Base-by-base conservation (phyloP, 2,888 invertebrate genomes). In the Chloroclystis v-ata region DNA sequence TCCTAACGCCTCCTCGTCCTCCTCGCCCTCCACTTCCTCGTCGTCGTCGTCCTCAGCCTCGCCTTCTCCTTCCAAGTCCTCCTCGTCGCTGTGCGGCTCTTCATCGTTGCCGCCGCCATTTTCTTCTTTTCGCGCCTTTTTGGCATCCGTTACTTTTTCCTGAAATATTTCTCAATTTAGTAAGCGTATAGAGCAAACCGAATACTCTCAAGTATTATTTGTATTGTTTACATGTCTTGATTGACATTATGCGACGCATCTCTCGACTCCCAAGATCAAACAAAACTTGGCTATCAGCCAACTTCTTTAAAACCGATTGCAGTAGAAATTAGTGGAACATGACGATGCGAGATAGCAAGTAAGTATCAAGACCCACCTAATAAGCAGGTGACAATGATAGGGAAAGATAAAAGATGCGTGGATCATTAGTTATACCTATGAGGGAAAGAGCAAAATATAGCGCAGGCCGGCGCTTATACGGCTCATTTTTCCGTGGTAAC, bases 51-150 rank as follows among this genome's bases (percentile, higher is more conserved):
- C 90, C 40, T 90, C 90, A 0, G 84, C 90, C 38, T 90, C 90
- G 12, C 83, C 90, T 47, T 46, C 45, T 44, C 89, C 89, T 48
- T 91, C 91, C 48, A 91, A 90, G 53, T 92, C 92, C 48, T 92
- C 92, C 39, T 92, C 92, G 60, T 93, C 90, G 62, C 89, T 90
- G 64, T 89, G 89, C 54, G 83, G 83, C 51, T 91, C 91, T 14
- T 89, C 90, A 6, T 89, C 89, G 28, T 89, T 89, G 16, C 91
- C 92, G 45, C 91, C 92, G 25, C 93, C 93, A 67, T 94, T 93
- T 73, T 94, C 93, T 72, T 93, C 93, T 85, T 93, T 94, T 89
- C 92, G 93, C 82, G 92, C 91, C 85, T 94, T 94, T 88, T 94
- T 94, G 60, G 91, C 90, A 52, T 93, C 93, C 47, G 93, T 92